A percentile compares a stretch with the other conserved stretches of the same genome.
These are phyloP conservation scores for Coilia nasus DNA, from an alignment of 2,797 vertebrate species.

Conservation along the genomic window DNA sequence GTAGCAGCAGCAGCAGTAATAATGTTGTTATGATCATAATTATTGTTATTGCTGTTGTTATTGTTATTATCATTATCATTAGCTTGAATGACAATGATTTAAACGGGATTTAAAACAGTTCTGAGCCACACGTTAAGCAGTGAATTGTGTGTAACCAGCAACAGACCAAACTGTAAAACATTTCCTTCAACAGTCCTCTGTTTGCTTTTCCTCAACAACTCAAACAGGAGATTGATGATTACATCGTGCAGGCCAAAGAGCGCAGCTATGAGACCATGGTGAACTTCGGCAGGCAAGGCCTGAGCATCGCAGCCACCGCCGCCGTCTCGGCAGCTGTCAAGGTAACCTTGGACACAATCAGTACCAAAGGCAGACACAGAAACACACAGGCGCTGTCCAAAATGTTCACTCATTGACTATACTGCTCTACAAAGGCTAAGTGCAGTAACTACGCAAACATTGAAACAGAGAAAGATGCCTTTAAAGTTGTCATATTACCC, in stretches of 20 bases:
- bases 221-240: conserved; percentile 85
- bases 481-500: too few relatives aligned
- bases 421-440: too few relatives aligned
- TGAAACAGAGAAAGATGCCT: too few relatives aligned
- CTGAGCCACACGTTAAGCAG: not conserved
- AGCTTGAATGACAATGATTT: too few relatives aligned
- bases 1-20: too few relatives aligned
- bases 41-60: too few relatives aligned
- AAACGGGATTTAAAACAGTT: too few relatives aligned
- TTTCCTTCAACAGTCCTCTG: not conserved
- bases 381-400: not conserved
- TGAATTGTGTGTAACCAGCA: not conserved
- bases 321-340: conserved; percentile 39
- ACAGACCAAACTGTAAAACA: not conserved
- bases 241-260: conserved; percentile 85
- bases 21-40: too few relatives aligned
- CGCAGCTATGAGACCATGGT: conserved; percentile 87
- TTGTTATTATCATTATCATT: too few relatives aligned
- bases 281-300: conserved; percentile 82
- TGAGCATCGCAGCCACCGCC: conserved; percentile 79
- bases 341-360: not conserved
- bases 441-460: too few relatives aligned
- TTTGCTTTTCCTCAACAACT: conserved; percentile 29
- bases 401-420: too few relatives aligned
- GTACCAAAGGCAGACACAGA: not conserved